These are phyloP conservation scores for Thera britannica DNA, from an alignment of 2,888 invertebrate species.

Conservation along the genomic window DNA sequence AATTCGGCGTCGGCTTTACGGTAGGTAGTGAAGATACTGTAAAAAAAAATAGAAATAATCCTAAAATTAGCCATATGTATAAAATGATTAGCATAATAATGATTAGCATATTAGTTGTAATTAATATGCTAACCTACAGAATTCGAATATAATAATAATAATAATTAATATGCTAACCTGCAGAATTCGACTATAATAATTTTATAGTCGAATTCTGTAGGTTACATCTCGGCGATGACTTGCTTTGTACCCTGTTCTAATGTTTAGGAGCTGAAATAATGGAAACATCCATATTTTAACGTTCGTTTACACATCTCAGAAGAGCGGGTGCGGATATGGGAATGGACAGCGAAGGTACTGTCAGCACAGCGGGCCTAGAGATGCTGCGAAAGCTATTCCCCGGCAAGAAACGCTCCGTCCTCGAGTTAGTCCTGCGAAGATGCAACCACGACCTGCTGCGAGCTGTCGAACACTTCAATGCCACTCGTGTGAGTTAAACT, in stretches of 20 bases:
- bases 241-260: no score
- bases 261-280: neutral
- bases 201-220: no score
- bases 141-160: no score
- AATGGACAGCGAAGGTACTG: conserved; percentile 65
- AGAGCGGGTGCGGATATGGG: conserved; percentile 37
- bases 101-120: no score
- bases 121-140: no score
- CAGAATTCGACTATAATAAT: no score
- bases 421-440: conserved; percentile 95
- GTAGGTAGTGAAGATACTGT: no score
- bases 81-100: no score
- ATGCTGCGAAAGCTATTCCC: conserved; percentile 96
- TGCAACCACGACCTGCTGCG: conserved; percentile 96
- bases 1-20: conserved; percentile 53
- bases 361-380: conserved; percentile 91
- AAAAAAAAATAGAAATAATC: no score
- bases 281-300: neutral
- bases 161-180: no score
- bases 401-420: conserved; percentile 93
- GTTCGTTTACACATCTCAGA: neutral
- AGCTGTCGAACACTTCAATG: conserved; percentile 94
- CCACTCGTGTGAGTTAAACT: conserved; percentile 60
- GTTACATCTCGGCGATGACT: neutral
- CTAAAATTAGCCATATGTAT: no score